Conservation (phyloP, 2,113 vertebrate species). For the Ailuropoda melanoleuca region DNA sequence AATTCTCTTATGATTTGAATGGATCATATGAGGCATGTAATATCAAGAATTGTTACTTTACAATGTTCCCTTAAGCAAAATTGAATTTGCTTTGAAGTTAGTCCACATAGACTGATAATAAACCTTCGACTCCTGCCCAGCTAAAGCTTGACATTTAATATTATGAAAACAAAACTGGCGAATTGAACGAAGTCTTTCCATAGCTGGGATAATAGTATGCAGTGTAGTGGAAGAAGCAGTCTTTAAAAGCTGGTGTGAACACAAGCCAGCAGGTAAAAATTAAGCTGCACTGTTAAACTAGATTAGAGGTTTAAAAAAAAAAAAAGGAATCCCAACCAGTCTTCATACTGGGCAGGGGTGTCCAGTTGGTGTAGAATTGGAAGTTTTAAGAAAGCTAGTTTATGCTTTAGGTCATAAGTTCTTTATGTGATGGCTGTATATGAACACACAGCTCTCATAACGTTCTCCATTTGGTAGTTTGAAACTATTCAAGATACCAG, state of each 20-base stretch:
- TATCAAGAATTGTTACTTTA: slow-evolving; percentile 82
- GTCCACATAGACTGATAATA: slow-evolving; percentile 61
- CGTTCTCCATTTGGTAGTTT: slow-evolving; percentile 39
- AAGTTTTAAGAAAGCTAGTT: slow-evolving; percentile 36
- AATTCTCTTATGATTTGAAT: slow-evolving; percentile 87
- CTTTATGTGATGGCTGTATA: neutral
- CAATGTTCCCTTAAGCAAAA: slow-evolving; percentile 82
- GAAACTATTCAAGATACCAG: slow-evolving; percentile 19
- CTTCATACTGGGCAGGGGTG: neutral
- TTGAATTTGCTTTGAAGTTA: slow-evolving; percentile 51
- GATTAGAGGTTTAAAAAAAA: neutral
- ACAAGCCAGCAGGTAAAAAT: neutral
- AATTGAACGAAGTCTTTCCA: neutral
- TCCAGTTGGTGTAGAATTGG: neutral
- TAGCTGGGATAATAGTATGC: neutral
- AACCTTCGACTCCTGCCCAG: slow-evolving; percentile 58
- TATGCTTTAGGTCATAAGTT: slow-evolving; percentile 39
- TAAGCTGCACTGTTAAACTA: neutral
- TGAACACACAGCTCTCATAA: slow-evolving; percentile 21
- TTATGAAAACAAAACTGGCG: slow-evolving; percentile 8
- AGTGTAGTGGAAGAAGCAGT: neutral
- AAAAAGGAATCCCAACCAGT: neutral
- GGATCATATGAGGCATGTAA: slow-evolving; percentile 84
- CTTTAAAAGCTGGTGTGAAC: neutral
- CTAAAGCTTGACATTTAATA: slow-evolving; percentile 53